Conservation (phyloP, 2,113 vertebrate genomes). For the Channa argus region DNA sequence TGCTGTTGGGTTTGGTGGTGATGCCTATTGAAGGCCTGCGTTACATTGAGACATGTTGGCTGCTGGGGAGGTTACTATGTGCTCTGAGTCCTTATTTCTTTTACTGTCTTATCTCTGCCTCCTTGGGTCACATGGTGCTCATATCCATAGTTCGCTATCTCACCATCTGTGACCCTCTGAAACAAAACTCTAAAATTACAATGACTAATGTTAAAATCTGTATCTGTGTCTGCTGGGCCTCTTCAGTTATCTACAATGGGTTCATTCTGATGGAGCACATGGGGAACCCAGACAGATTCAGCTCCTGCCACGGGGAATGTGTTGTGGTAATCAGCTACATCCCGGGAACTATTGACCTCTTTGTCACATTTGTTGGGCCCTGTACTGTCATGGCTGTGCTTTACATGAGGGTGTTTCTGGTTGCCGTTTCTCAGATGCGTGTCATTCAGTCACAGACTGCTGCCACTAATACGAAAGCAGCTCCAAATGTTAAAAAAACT, state of each 20-base stretch:
- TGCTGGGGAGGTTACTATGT: too few relatives aligned
- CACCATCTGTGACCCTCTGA: too few relatives aligned
- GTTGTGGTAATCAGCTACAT: slow-evolving; percentile 36
- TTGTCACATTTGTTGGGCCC: slow-evolving; percentile 45
- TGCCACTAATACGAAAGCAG: not conserved
- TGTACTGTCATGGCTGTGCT: slow-evolving; percentile 56
- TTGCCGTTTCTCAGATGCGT: slow-evolving; percentile 52
- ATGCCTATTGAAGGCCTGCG: slow-evolving; percentile 38
- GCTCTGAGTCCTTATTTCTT: too few relatives aligned
- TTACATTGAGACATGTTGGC: slow-evolving; percentile 44
- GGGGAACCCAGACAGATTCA: slow-evolving; percentile 1
- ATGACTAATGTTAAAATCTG: not conserved
- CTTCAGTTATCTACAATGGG: too few relatives aligned
- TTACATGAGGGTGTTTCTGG: slow-evolving; percentile 61
- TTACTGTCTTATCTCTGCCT: too few relatives aligned
- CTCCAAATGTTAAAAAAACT: slow-evolving; percentile 13
- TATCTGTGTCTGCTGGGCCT: slow-evolving; percentile 20
- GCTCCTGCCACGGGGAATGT: slow-evolving; percentile 47
- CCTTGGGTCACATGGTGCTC: too few relatives aligned
- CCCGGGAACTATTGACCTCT: slow-evolving; percentile 18
- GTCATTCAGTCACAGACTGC: slow-evolving; percentile 38
- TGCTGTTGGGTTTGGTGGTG: slow-evolving; percentile 47
- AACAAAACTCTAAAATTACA: too few relatives aligned
- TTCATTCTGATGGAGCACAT: slow-evolving; percentile 3
- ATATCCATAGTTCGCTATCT: too few relatives aligned